A percentile compares a stretch with the other conserved stretches of the same genome.
phyloP scores from a whole-genome alignment of 2,888 invertebrate genomes.

The Stenolophus ochropezus region DNA sequence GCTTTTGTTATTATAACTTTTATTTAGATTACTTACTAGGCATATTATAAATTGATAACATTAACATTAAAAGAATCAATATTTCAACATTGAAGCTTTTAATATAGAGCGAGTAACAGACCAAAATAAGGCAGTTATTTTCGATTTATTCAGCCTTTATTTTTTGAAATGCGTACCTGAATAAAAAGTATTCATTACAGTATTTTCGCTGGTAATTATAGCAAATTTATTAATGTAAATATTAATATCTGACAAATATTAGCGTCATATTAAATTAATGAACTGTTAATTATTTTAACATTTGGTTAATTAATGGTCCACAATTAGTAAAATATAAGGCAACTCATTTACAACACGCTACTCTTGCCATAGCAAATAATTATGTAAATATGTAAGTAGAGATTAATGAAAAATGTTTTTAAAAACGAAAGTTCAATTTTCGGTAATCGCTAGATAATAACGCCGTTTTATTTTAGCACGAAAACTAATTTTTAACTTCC shows the following conservation, averaged over 20 bases:
- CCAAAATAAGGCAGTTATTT: too few relatives aligned
- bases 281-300: conserved; percentile 43
- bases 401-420: conserved; percentile 28
- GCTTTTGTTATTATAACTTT: too few relatives aligned
- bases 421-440: conserved; percentile 28
- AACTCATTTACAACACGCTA: conserved; percentile 44
- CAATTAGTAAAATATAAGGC: conserved; percentile 44
- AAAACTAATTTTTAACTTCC: background rate
- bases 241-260: conserved; percentile 38
- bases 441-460: conserved; percentile 16
- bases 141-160: too few relatives aligned
- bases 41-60: too few relatives aligned
- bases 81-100: too few relatives aligned
- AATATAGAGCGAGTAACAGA: too few relatives aligned
- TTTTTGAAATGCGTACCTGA: background rate
- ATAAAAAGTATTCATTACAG: too few relatives aligned
- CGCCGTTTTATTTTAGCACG: background rate
- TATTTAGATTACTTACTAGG: too few relatives aligned
- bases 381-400: conserved; percentile 37
- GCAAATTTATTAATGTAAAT: conserved; percentile 23
- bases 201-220: background rate
- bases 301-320: conserved; percentile 45
- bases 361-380: conserved; percentile 34
- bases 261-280: conserved; percentile 48
- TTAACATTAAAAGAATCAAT: too few relatives aligned